Evolutionary conservation across 1,140 invertebrate species (phyloP), one percentile per base, ranked within the genome.

Genomic region (Pentalonia nigronervosa): DNA sequence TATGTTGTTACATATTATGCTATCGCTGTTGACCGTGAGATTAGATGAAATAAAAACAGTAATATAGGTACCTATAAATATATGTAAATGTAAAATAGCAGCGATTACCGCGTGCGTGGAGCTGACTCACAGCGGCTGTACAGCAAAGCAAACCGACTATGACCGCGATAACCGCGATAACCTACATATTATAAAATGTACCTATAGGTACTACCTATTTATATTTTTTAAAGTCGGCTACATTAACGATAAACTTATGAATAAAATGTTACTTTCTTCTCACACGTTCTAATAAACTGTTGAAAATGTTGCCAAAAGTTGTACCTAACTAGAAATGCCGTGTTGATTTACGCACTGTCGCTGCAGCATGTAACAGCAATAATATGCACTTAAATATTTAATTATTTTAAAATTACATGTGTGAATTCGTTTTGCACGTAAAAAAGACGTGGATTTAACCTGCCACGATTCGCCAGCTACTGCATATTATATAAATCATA

Each of bases 191-290:
- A 17, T n/a, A 1, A 76, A 17, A 76, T 25, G 3, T 14, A 11
- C 8, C 17, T 67, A 67, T 4, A 67, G 60, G 25, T 76, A 76
- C n/a, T 34, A n/a, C 11, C 60, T 76, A 76, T 76, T 76, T 76
- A 76, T 76, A 76, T 76, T 76, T 76, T 76, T n/a, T n/a, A 17
- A 76, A 76, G 30, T 76, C 17, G 3, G 17, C 30, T 76, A 20
- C 60, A 34, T 76, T 17, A n/a, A 76, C 60, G 60, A 76, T 76
- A 76, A n/a, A 76, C 30, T 76, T 76, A 76, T 76, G 60, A 76
- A 76, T 76, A 76, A 76, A 76, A 76, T 76, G n/a, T 76, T 76
- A 76, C 60, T 76, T 76, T 76, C 60, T 76, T 76, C 30, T 76
- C n/a, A 76, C n/a, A 76, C 60, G 17, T 76, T 76, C 60, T 76